Base-by-base conservation (phyloP, 2,888 invertebrate species). In the Pteria penguin region DNA sequence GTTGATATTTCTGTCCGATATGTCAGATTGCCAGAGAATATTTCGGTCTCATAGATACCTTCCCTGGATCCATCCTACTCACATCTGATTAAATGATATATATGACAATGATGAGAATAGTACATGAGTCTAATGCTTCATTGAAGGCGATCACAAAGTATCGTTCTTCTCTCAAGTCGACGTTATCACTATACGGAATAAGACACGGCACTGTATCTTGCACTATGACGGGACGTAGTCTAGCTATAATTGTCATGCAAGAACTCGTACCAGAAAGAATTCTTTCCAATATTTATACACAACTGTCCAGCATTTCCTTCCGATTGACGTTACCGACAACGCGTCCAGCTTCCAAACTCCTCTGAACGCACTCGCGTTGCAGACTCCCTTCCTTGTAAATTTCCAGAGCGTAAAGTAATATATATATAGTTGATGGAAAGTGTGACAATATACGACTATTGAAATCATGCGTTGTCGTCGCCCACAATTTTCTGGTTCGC, bases 51-150 rank as follows among this genome's bases (percentile, higher is more conserved):
- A 45, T 45, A 45, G 45, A 45, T 45, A 14, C 45, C 45, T 18
- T 18, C 22, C 5, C 22, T 24, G 8, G 26, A 26, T 60, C 27
- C 27, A 24, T 60, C 60, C 60, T 8, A 26, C 60, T 58, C 72
- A 66, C 29, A 65, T 62, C 65, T 55, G 75, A 75, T 70, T 33
- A 22, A 5, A 58, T 60, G 75, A 70, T 75, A 26, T 66, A 58
- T 18, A 75, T 71, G 75, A 65, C 65, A 69, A 70, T 66, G 70
- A 70, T 32, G 52, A 57, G 18, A 52, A 70, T 52, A 31, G 22
- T 27, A 27, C 26, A 55, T 57, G 70, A 75, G 54, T 58, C 33
- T 71, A 70, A 75, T 71, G 54, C 45, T 45, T 69, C 68, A 18
- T 11, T 36, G 27, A 24, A 33, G 57, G 67, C 55, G 31, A 52